Evolutionary conservation across 2,797 vertebrate genomes (phyloP).

Genomic region (Chloroceryle inda): DNA sequence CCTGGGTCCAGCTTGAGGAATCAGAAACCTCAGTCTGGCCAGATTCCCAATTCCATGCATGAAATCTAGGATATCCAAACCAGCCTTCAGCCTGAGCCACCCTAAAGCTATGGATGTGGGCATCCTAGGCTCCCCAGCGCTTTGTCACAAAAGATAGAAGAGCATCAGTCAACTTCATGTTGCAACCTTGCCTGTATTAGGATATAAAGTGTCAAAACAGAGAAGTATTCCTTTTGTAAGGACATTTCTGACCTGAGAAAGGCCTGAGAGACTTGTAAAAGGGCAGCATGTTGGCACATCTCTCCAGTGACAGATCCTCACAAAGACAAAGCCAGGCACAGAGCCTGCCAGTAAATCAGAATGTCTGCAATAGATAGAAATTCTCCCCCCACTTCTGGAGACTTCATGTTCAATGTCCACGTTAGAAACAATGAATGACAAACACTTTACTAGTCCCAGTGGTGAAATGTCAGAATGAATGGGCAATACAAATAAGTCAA

Average conservation of each 20-base stretch:
- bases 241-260: neutral
- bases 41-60: neutral
- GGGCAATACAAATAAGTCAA: neutral
- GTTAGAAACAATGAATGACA: neutral
- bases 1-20: neutral
- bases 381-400: neutral
- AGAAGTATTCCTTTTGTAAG: neutral
- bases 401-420: neutral
- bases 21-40: neutral
- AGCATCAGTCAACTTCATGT: neutral
- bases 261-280: neutral
- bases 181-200: neutral
- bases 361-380: neutral
- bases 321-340: neutral
- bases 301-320: neutral
- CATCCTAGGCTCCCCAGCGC: neutral
- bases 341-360: neutral
- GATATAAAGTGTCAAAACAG: neutral
- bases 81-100: neutral
- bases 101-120: accelerated
- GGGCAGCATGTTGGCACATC: neutral
- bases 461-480: neutral
- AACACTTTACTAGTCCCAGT: neutral
- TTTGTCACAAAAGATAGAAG: neutral
- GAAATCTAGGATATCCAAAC: neutral